Conservation (phyloP, 1,140 invertebrate genomes). For the Drosophila sulfurigaster region DNA sequence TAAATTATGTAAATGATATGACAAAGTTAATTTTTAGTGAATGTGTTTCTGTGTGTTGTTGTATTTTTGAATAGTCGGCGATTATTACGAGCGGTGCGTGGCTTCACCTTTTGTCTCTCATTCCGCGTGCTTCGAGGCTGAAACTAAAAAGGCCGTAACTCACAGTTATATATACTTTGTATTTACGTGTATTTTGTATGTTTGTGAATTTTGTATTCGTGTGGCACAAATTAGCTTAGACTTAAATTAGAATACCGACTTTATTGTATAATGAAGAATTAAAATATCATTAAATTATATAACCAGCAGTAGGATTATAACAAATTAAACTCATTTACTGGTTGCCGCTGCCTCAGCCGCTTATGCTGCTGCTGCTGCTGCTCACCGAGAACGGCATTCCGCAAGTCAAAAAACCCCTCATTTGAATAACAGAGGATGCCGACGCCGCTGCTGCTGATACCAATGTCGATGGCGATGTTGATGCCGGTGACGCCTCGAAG, state of each 20-base stretch:
- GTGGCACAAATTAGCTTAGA: constrained; percentile 46
- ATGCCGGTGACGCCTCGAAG: constrained; percentile 10
- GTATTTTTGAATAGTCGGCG: constrained; percentile 21
- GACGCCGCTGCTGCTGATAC: constrained; percentile 29
- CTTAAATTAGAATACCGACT: constrained; percentile 66
- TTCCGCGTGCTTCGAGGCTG: constrained; percentile 44
- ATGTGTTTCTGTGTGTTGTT: constrained; percentile 53
- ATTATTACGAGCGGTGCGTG: constrained; percentile 44
- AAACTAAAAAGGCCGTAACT: constrained; percentile 59
- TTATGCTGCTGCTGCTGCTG: constrained; percentile 15
- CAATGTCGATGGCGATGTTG: constrained; percentile 1
- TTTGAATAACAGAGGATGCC: constrained; percentile 56
- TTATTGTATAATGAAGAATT: constrained; percentile 47
- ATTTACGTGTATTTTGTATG: constrained; percentile 14
- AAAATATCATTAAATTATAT: constrained; percentile 70
- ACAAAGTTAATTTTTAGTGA: constrained; percentile 71
- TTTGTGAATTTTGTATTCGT: constrained; percentile 23
- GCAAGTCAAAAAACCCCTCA: constrained; percentile 10
- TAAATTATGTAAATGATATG: constrained; percentile 81
- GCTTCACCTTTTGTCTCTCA: constrained; percentile 35
- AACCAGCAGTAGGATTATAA: constrained; percentile 74
- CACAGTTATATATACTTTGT: constrained; percentile 32
- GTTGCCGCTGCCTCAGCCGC: constrained; percentile 37
- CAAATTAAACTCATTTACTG: constrained; percentile 76
- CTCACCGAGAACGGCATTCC: constrained; percentile 39